Evolutionary conservation across 2,888 invertebrate species (phyloP).

Genomic region (Chrysina gloriosa): DNA sequence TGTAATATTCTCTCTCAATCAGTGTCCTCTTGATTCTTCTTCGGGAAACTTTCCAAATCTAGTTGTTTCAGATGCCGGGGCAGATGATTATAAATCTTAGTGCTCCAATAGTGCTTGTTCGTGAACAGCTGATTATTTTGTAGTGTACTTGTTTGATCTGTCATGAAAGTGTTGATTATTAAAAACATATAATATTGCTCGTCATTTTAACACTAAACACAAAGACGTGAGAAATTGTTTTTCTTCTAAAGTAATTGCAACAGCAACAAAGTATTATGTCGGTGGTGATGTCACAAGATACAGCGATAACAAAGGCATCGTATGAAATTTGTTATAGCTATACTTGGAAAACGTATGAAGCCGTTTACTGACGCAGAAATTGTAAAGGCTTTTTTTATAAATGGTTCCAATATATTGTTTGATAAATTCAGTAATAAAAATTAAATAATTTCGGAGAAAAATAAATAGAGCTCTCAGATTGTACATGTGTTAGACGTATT

Average conservation of each 20-base stretch:
- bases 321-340: constrained; percentile 44
- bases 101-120: too few species aligned
- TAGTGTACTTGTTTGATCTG: too few species aligned
- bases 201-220: too few species aligned
- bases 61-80: too few species aligned
- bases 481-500: neutral
- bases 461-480: neutral
- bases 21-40: too few species aligned
- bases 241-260: neutral
- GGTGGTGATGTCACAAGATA: neutral
- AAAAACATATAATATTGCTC: too few species aligned
- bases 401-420: constrained; percentile 33
- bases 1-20: too few species aligned
- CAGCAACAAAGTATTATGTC: neutral
- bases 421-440: neutral
- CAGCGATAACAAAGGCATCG: constrained; percentile 9
- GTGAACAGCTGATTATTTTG: too few species aligned
- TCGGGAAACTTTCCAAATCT: too few species aligned
- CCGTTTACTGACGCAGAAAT: constrained; percentile 47
- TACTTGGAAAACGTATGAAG: constrained; percentile 36
- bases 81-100: too few species aligned
- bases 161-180: too few species aligned
- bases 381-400: constrained; percentile 46
- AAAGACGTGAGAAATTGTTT: neutral
- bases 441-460: neutral